These are phyloP conservation scores for Turritopsis dohrnii DNA, from an alignment of 30 jellyfish, hydroid and myxozoan species.

Conservation along the genomic window DNA sequence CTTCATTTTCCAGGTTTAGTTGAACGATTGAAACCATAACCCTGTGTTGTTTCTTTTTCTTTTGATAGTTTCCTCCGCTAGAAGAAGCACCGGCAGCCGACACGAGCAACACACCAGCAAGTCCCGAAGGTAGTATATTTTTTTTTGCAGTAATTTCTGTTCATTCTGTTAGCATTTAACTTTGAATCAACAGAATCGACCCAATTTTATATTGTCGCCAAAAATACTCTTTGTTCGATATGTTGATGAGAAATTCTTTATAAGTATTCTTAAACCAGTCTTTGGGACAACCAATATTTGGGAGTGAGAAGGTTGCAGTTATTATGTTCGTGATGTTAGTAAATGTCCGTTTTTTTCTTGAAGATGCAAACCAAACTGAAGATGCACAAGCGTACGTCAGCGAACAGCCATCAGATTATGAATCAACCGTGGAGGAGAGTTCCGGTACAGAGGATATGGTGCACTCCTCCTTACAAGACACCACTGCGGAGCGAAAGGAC, in stretches of 20 bases:
- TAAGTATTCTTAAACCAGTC: no score
- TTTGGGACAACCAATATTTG: no score
- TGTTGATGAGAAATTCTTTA: no score
- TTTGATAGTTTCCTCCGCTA: neutral
- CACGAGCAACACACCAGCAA: neutral
- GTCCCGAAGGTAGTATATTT: neutral
- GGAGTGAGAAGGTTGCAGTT: no score
- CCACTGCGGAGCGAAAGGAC: neutral
- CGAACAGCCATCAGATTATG: conserved; percentile 4
- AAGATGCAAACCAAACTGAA: neutral
- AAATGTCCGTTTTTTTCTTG: neutral
- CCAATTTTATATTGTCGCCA: no score
- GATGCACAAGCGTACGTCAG: neutral
- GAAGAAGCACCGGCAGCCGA: neutral
- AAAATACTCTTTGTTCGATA: no score
- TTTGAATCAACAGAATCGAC: neutral
- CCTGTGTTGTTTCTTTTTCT: no score
- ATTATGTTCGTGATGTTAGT: no score
- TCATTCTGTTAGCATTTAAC: no score
- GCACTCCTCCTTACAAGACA: neutral
- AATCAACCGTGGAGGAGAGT: conserved; percentile 11
- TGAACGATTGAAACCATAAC: no score
- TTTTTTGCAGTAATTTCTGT: neutral
- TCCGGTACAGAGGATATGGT: conserved; percentile 7
- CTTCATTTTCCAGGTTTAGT: no score